Conservation (phyloP, 2,797 vertebrate genomes). For the Decapterus maruadsi region DNA sequence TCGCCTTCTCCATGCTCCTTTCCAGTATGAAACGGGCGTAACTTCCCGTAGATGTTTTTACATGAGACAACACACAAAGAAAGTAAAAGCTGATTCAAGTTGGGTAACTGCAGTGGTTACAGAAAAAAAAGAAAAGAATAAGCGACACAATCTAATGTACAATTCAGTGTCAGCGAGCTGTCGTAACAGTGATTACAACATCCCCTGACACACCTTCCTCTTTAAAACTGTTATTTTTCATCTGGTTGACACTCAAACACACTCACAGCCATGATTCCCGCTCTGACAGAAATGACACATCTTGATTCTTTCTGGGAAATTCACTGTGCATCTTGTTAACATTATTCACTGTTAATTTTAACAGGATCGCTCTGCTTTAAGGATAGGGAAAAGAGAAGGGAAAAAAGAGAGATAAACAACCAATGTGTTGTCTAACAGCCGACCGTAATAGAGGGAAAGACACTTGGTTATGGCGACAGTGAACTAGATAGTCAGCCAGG, state of each 20-base stretch:
- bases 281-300: constrained; percentile 18
- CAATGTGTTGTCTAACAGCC: constrained; percentile 55
- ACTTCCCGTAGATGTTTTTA: constrained; percentile 55
- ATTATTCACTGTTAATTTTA: constrained; percentile 38
- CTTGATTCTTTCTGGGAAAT: constrained; percentile 33
- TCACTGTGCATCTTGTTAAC: constrained; percentile 38
- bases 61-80: constrained; percentile 17
- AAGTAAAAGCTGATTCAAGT: constrained; percentile 8
- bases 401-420: constrained; percentile 31
- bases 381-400: neutral
- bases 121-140: constrained; percentile 23
- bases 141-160: constrained; percentile 28
- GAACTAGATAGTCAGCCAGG: constrained; percentile 62
- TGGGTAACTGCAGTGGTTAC: constrained; percentile 24
- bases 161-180: constrained; percentile 29
- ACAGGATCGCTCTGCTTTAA: constrained; percentile 28
- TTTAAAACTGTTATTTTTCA: constrained; percentile 47
- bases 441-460: constrained; percentile 52
- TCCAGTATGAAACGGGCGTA: constrained; percentile 58
- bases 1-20: constrained; percentile 40
- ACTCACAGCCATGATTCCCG: neutral
- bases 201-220: constrained; percentile 52
- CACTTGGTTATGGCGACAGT: constrained; percentile 66
- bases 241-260: constrained; percentile 23
- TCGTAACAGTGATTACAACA: constrained; percentile 63